Base-by-base conservation (phyloP, 1,140 invertebrate genomes). In the Megalopta genalis region DNA sequence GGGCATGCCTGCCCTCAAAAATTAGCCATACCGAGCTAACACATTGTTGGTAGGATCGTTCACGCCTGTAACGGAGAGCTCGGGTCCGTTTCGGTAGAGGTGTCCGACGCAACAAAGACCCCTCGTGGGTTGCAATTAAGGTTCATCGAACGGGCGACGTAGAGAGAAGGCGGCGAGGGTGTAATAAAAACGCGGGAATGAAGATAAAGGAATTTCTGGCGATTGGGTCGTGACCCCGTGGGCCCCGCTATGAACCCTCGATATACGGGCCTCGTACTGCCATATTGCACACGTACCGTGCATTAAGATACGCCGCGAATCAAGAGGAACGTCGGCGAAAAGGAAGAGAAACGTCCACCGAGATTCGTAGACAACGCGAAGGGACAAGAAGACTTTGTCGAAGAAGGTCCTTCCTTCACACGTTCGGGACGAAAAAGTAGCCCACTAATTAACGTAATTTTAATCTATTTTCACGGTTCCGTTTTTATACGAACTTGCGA, bases 161-260 rank as follows among this genome's bases (percentile, higher is more conserved):
- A 72, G 23, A 12, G 69, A 70, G 80, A 73, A 65, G 76, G 76
- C 76, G 76, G 69, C 80, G 52, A 79, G 69, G 64, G 80, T 79
- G 76, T 82, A 82, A 82, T 79, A 82, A 82, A 82, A 82, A 82
- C 80, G 76, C 64, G 70, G 69, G 76, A 77, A 67, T 79, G 80
- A 82, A 82, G 80, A 79, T 82, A 82, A 82, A 82, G 80, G 80
- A 82, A 82, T 82, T 82, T 82, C 80, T 82, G 80, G 80, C 66
- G 67, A 81, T 78, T 62, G 80, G 80, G 80, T 82, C 80, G 57
- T 78, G 80, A 82, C 76, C 76, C 69, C 27, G n/a, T 37, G 54
- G 64, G 42, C 80, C 69, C 49, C 69, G 49, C 69, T 76, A 82
- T 82, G 80, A 82, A 82, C 80, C 64, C 46, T 66, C 52, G 80